These are phyloP conservation scores for Panthera uncia DNA, from an alignment of 2,113 vertebrate genomes.

Conservation along the genomic window DNA sequence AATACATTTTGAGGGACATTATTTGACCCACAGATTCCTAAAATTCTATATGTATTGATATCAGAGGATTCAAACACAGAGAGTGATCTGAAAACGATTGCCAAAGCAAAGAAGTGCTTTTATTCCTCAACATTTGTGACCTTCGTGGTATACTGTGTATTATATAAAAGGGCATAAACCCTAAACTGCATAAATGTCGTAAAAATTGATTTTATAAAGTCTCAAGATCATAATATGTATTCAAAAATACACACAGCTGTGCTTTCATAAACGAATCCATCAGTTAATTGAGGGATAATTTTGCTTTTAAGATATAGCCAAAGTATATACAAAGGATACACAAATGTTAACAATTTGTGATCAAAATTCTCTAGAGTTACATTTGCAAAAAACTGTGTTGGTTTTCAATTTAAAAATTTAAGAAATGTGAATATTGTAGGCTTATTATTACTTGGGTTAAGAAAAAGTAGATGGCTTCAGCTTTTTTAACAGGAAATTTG, in stretches of 20 bases:
- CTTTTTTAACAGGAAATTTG: constrained; percentile 57
- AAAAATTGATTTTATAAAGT: constrained; percentile 80
- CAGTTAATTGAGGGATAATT: constrained; percentile 48
- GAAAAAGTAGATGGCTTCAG: constrained; percentile 67
- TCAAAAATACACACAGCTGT: constrained; percentile 76
- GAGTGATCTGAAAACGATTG: constrained; percentile 52
- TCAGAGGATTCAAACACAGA: constrained; percentile 31
- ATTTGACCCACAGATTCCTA: constrained; percentile 32
- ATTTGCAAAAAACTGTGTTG: constrained; percentile 62
- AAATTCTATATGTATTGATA: constrained; percentile 1
- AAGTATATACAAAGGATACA: constrained; percentile 71
- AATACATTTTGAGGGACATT: neutral
- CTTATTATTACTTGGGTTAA: constrained; percentile 62
- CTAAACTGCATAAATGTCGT: constrained; percentile 56
- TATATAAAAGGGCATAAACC: constrained; percentile 68
- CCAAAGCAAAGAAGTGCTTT: constrained; percentile 58
- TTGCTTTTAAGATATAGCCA: constrained; percentile 59
- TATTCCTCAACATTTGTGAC: constrained; percentile 42
- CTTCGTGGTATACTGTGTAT: constrained; percentile 22
- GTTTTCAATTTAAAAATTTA: constrained; percentile 76
- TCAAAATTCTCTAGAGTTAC: constrained; percentile 57
- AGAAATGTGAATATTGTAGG: constrained; percentile 54
- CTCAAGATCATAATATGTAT: constrained; percentile 61
- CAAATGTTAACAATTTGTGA: constrained; percentile 65
- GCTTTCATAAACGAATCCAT: constrained; percentile 72